Evolutionary conservation across 2,113 vertebrate species (phyloP).

Genomic region (Hipposideros armiger): DNA sequence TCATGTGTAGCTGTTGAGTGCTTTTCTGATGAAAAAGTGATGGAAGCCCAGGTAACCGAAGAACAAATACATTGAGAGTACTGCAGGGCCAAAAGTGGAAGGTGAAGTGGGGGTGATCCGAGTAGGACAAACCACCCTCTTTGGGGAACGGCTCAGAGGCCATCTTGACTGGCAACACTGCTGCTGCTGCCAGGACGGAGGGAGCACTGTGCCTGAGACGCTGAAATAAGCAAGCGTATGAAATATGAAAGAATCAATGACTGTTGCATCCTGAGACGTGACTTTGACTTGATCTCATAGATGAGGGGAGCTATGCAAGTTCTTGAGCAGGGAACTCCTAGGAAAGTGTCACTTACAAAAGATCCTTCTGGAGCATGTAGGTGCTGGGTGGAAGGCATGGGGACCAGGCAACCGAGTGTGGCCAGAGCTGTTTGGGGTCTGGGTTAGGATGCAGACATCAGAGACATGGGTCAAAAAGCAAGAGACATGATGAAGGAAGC

Average conservation of each 20-base stretch:
- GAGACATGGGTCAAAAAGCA: background rate
- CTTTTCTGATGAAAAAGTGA: background rate
- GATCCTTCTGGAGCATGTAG: no score
- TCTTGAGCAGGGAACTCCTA: no score
- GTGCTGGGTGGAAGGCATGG: background rate
- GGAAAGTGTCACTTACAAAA: no score
- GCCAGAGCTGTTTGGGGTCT: background rate
- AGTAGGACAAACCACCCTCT: fast-evolving
- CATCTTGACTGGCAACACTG: fast-evolving
- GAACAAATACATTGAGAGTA: background rate
- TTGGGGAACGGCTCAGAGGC: background rate
- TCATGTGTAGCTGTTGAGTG: background rate
- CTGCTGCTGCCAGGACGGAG: background rate
- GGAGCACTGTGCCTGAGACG: background rate
- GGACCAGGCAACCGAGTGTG: background rate
- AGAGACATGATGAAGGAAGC: background rate
- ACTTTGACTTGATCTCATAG: background rate
- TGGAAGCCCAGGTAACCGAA: background rate
- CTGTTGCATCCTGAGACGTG: background rate
- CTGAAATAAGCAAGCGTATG: background rate
- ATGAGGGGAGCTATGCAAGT: background rate
- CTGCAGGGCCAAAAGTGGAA: no score
- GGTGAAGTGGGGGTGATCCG: background rate
- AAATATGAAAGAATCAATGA: no score
- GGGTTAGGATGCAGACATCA: background rate